These are phyloP conservation scores for Cyrtorhinus lividipennis DNA, from an alignment of 1,140 invertebrate species.

Conservation along the genomic window DNA sequence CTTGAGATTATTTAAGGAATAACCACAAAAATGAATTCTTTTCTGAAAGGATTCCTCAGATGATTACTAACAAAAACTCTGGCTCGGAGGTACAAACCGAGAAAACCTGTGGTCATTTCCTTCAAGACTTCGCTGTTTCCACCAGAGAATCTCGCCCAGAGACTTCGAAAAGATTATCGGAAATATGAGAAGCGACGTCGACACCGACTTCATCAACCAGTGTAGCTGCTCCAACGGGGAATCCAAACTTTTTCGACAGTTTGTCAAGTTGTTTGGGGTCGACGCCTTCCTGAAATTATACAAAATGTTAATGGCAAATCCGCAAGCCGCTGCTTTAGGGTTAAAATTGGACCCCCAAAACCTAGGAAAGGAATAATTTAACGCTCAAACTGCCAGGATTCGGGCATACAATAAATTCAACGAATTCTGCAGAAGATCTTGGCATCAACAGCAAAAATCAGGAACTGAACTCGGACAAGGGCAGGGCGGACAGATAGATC, in stretches of 20 bases:
- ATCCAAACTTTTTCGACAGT: constrained; percentile 82
- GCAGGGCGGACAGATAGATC: no score
- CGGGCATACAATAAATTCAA: not conserved
- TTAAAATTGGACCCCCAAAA: not conserved
- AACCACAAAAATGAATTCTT: no score
- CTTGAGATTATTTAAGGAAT: no score
- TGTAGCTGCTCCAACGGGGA: constrained; percentile 90
- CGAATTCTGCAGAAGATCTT: no score
- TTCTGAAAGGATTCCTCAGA: no score
- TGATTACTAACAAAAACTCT: no score
- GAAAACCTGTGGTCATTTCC: constrained; percentile 80
- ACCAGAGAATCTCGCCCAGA: constrained; percentile 70
- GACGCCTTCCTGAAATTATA: constrained; percentile 83
- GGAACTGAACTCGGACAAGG: no score
- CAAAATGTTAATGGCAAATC: no score
- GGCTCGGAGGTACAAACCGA: no score
- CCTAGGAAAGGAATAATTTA: not conserved
- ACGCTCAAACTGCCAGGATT: not conserved
- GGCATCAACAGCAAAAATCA: no score
- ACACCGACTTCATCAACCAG: constrained; percentile 87
- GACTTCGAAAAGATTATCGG: constrained; percentile 62
- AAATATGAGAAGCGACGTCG: constrained; percentile 84
- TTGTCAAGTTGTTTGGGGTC: constrained; percentile 78
- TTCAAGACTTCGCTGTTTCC: constrained; percentile 63
- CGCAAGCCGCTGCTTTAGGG: not conserved